These are phyloP conservation scores for Troglohyphantes excavatus DNA, from an alignment of 2,888 invertebrate species.

Conservation along the genomic window DNA sequence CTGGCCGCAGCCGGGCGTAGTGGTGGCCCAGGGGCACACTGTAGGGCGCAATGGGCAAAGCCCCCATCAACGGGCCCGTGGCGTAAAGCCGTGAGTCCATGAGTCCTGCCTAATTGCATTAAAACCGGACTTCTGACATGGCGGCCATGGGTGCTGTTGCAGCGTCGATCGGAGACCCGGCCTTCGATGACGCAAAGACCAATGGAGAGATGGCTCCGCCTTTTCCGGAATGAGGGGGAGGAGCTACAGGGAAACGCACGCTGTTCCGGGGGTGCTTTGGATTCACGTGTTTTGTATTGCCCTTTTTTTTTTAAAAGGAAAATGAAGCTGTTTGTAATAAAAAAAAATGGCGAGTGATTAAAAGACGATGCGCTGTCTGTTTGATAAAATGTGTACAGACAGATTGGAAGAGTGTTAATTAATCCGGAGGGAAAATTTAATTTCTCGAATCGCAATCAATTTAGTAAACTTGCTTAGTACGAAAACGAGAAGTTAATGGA, in stretches of 20 bases:
- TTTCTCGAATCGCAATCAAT: too few species aligned
- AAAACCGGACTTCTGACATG: conserved; percentile 66
- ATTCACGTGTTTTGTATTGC: conserved; percentile 59
- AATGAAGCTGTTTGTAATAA: too few species aligned
- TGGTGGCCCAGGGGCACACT: conserved; percentile 65
- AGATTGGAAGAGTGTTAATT: too few species aligned
- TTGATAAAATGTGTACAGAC: too few species aligned
- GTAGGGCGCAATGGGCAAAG: conserved; percentile 73
- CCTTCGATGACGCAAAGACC: background rate
- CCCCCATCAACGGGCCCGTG: conserved; percentile 62
- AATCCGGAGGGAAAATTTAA: too few species aligned
- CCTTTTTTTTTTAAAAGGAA: background rate
- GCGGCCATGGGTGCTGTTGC: conserved; percentile 68
- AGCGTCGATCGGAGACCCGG: conserved; percentile 40
- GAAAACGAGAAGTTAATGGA: too few species aligned
- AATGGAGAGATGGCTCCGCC: conserved; percentile 27
- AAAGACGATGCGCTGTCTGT: too few species aligned
- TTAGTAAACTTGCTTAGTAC: too few species aligned
- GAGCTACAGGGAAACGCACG: conserved; percentile 12
- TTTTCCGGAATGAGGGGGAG: conserved; percentile 9
- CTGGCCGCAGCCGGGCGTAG: conserved; percentile 65
- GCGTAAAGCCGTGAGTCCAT: conserved; percentile 69
- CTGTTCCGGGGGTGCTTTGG: conserved; percentile 19
- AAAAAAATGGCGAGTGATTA: too few species aligned
- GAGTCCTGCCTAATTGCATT: conserved; percentile 68